These are phyloP conservation scores for Physella acuta DNA, from an alignment of 1,140 invertebrate genomes.

Conservation along the genomic window DNA sequence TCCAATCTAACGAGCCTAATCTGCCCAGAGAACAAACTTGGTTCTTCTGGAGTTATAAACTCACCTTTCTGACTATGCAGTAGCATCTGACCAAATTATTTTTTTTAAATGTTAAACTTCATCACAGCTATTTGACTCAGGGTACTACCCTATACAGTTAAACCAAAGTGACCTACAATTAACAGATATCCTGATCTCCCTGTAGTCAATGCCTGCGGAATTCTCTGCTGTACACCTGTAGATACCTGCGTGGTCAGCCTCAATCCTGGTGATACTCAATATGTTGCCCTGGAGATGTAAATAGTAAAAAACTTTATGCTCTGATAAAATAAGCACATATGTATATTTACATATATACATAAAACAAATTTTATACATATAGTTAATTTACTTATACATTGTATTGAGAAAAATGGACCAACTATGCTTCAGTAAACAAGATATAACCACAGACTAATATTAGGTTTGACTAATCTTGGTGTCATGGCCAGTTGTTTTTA, in stretches of 20 bases:
- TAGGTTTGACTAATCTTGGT: not conserved
- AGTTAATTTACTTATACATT: no score
- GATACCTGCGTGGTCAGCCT: slow-evolving; percentile 36
- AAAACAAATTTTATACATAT: no score
- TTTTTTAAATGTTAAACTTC: no score
- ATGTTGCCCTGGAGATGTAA: slow-evolving; percentile 29
- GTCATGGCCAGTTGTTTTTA: not conserved
- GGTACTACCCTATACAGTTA: not conserved
- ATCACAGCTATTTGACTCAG: not conserved
- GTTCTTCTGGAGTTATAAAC: not conserved
- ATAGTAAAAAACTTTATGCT: slow-evolving; percentile 16
- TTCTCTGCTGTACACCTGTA: slow-evolving; percentile 46
- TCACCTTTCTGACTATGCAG: not conserved
- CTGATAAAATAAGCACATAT: no score
- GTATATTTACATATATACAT: no score
- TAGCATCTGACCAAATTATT: no score
- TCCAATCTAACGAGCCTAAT: no score
- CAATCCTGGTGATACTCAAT: slow-evolving; percentile 30
- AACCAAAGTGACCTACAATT: slow-evolving; percentile 34
- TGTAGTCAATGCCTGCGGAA: slow-evolving; percentile 37
- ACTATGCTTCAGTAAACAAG: no score
- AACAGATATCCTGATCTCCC: slow-evolving; percentile 34
- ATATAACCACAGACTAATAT: not conserved
- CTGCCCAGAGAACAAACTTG: not conserved
- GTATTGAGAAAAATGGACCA: no score